Percentiles rank a stretch among this genome's conserved stretches.
Conservation (phyloP, 2,113 vertebrate species). For the Anas platyrhynchos region DNA sequence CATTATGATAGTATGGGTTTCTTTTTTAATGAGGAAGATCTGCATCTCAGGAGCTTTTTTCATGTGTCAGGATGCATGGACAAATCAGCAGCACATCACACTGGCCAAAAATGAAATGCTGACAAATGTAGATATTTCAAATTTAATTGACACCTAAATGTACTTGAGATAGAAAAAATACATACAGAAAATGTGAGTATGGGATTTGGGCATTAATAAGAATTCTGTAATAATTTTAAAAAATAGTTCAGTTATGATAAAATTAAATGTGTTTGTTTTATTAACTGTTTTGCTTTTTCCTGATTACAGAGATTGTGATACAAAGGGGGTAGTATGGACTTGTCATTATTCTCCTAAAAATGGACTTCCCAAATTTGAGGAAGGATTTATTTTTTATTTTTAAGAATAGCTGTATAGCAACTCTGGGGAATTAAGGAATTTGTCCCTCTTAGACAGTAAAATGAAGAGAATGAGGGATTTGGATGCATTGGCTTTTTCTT, state of each 20-base stretch:
- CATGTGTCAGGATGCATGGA: slow-evolving; percentile 89
- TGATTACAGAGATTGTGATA: background rate
- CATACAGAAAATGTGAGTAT: slow-evolving; percentile 76
- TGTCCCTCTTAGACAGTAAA: slow-evolving; percentile 18
- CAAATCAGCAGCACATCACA: slow-evolving; percentile 92
- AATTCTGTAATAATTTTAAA: slow-evolving; percentile 47
- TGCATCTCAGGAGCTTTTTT: slow-evolving; percentile 83
- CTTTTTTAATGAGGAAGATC: slow-evolving; percentile 95
- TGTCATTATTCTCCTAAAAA: background rate
- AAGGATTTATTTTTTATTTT: background rate
- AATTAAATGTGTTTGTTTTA: slow-evolving; percentile 11
- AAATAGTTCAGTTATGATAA: background rate
- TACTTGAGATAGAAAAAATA: slow-evolving; percentile 80
- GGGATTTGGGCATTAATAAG: slow-evolving; percentile 77
- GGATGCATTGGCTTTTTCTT: background rate
- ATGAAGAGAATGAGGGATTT: slow-evolving; percentile 2
- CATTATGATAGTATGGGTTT: slow-evolving; percentile 78
- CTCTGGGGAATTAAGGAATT: background rate
- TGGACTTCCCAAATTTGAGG: background rate
- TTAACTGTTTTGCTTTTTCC: background rate
- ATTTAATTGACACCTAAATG: slow-evolving; percentile 99
- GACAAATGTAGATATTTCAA: slow-evolving; percentile 99
- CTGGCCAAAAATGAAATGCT: slow-evolving; percentile 92
- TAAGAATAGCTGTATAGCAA: background rate
- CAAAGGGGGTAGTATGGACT: background rate